Evolutionary conservation across 2,888 invertebrate species (phyloP), one percentile per base, ranked within the genome.

Genomic region (Acanthococcus lagerstroemiae): DNA sequence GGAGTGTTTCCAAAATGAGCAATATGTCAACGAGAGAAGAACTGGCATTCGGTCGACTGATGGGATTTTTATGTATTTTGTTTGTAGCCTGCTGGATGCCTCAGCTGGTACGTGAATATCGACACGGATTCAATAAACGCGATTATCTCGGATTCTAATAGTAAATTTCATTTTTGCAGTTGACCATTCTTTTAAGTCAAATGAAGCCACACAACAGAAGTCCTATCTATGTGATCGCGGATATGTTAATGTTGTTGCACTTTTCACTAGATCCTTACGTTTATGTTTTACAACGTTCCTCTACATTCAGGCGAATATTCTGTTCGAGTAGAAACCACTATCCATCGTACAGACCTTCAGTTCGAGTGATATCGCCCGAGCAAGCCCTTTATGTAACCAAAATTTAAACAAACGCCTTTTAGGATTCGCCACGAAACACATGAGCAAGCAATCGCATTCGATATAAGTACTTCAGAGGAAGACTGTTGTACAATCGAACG

Each of bases 1-100:
- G 77, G 66, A 76, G 72, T 65, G 68, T 68, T 50, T 72, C 72
- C 27, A 68, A 72, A 45, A 69, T 69, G 15, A 69, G 66, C 68
- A 76, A 76, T 70, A 72, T 81, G 22, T 81, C 84, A 70, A 87
- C 90, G 0, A 83, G 84, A 1, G 90, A 91, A 74, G 91, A 91
- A 77, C 82, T 89, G 58, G 87, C 89, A 68, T 91, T 92, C 76
- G 89, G 90, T 71, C 82, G 86, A 72, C 81, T 91, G 50, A 91
- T 91, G 91, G 86, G 87, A 1, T 82, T 86, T 58, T 81, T 92
- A 48, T 89, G 90, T 70, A 82, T 90, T 69, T 84, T 88, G 26
- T 91, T 90, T 75, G 85, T 90, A 73, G 78, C 86, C 50, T 91
- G 90, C 77, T 92, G 91, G 91, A 80, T 89, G 78, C 91, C 91